Evolutionary conservation across 37 sponge, comb jelly and placozoan species (phyloP).

Genomic region (Beroe ovata): DNA sequence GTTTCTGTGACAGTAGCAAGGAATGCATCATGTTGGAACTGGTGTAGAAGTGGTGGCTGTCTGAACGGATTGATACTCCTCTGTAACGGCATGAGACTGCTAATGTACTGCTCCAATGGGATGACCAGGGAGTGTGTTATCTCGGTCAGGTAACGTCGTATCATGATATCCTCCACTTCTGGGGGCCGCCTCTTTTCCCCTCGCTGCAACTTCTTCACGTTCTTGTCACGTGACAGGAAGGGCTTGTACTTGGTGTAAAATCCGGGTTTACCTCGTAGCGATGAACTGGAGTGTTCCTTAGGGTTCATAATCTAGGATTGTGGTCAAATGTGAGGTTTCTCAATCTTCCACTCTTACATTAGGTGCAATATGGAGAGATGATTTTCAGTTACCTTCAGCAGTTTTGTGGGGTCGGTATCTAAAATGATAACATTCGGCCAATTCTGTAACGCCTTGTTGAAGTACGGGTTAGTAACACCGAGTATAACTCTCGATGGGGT

Average conservation of each 20-base stretch:
- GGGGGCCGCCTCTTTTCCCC: neutral
- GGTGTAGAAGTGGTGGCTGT: slow-evolving; percentile 22
- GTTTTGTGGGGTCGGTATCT: slow-evolving; percentile 7
- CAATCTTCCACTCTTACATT: too few species aligned
- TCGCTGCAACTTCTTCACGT: slow-evolving; percentile 72
- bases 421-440: slow-evolving; percentile 88
- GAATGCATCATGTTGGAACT: slow-evolving; percentile 47
- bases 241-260: slow-evolving; percentile 78
- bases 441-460: slow-evolving; percentile 90
- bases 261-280: slow-evolving; percentile 59
- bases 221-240: slow-evolving; percentile 74
- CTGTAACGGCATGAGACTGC: slow-evolving; percentile 89
- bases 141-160: slow-evolving; percentile 68
- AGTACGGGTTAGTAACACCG: slow-evolving; percentile 98
- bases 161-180: slow-evolving; percentile 37
- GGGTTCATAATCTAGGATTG: slow-evolving; percentile 6
- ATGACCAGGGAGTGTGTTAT: slow-evolving; percentile 32
- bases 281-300: neutral
- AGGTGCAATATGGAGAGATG: too few species aligned
- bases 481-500: slow-evolving; percentile 91
- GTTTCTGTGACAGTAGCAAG: neutral
- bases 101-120: slow-evolving; percentile 83
- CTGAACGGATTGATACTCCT: slow-evolving; percentile 29
- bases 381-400: slow-evolving; percentile 52
- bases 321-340: too few species aligned